These are phyloP conservation scores for Pyxicephalus adspersus DNA, from an alignment of 2,113 vertebrate genomes.

Conservation along the genomic window DNA sequence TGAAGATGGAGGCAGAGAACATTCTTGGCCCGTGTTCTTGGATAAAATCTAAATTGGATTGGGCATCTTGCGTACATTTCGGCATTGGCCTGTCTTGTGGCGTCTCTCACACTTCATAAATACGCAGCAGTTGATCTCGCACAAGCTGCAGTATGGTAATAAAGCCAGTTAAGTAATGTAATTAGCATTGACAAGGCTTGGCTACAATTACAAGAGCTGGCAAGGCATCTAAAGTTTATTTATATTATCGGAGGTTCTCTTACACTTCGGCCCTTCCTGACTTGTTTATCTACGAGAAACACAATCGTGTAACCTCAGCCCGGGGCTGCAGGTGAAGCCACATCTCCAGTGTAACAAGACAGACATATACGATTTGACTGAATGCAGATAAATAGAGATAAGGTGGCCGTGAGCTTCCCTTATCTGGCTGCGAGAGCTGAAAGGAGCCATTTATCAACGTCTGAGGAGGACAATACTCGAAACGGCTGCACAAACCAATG, in stretches of 20 bases:
- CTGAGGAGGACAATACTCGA: too few species aligned
- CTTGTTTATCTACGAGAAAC: constrained; percentile 16
- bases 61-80: too few species aligned
- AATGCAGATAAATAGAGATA: neutral
- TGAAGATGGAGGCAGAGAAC: too few species aligned
- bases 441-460: too few species aligned
- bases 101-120: constrained; percentile 27
- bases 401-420: too few species aligned
- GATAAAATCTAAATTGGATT: too few species aligned
- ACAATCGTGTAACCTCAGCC: constrained; percentile 3
- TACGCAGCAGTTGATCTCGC: constrained; percentile 5
- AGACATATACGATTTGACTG: neutral
- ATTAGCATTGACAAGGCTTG: constrained; percentile 15
- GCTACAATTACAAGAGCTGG: constrained; percentile 39
- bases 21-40: too few species aligned
- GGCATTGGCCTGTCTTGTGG: neutral
- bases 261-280: neutral
- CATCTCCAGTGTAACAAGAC: neutral
- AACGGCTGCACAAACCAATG: neutral
- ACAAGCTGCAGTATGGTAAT: constrained; percentile 23
- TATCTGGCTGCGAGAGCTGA: too few species aligned
- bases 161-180: constrained; percentile 14
- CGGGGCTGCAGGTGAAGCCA: neutral
- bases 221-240: constrained; percentile 21
- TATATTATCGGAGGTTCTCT: neutral